Conservation (phyloP, 2,888 invertebrate species). For the Cabera pusaria region DNA sequence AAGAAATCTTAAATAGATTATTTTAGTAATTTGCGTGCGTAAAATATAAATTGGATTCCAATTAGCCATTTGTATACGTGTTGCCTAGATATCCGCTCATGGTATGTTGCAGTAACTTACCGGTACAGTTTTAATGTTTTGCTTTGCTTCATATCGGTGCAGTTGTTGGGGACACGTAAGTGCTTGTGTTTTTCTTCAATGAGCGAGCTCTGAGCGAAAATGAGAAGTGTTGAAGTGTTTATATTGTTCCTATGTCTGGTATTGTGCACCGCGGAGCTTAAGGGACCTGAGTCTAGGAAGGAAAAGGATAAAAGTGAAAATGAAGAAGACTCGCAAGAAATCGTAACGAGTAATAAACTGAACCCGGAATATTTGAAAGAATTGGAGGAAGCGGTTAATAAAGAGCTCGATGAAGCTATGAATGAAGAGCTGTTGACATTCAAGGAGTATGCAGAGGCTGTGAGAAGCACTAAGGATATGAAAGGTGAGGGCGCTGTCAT, state of each 20-base stretch:
- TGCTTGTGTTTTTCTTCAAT: constrained; percentile 41
- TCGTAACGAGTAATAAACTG: constrained; percentile 39
- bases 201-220: constrained; percentile 40
- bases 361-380: constrained; percentile 56
- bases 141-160: too few relatives aligned
- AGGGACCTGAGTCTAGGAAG: constrained; percentile 59
- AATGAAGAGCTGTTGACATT: constrained; percentile 56
- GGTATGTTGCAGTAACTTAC: too few relatives aligned
- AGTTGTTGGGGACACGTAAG: constrained; percentile 63
- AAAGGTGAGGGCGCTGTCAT: constrained; percentile 47
- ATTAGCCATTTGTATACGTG: constrained; percentile 17
- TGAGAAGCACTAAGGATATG: constrained; percentile 46
- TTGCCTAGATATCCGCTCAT: constrained; percentile 30
- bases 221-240: constrained; percentile 53
- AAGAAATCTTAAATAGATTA: too few relatives aligned
- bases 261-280: constrained; percentile 55
- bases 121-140: constrained; percentile 2
- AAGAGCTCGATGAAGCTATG: constrained; percentile 60
- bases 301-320: constrained; percentile 50
- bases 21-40: too few relatives aligned
- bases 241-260: constrained; percentile 55
- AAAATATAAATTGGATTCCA: too few relatives aligned
- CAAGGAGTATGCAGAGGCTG: constrained; percentile 62
- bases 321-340: constrained; percentile 42
- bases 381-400: constrained; percentile 57